A percentile compares a stretch with the other conserved stretches of the same genome.
Conservation (phyloP, 2,113 vertebrate species). For the Spheniscus mendiculus region DNA sequence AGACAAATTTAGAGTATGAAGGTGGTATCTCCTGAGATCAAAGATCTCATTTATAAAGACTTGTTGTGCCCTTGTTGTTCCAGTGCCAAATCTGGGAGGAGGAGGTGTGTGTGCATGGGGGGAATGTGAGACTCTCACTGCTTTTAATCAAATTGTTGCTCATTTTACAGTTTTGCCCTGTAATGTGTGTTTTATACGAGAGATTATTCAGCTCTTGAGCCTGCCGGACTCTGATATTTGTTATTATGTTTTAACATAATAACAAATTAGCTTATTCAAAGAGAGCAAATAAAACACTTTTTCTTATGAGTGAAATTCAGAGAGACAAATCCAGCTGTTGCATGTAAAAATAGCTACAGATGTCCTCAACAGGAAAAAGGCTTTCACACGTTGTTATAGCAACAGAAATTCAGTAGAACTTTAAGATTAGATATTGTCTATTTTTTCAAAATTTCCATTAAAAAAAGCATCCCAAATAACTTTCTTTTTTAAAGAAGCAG, state of each 20-base stretch:
- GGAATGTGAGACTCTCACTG: not conserved
- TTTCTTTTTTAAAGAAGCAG: not conserved
- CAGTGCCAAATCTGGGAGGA: not conserved
- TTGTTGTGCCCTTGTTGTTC: slow-evolving; percentile 20
- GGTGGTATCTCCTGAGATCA: slow-evolving; percentile 6
- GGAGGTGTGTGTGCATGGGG: not conserved
- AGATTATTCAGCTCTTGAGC: slow-evolving; percentile 5
- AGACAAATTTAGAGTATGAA: not conserved
- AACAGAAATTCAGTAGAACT: slow-evolving; percentile 74
- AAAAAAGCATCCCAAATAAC: not conserved
- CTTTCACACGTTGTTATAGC: slow-evolving; percentile 78
- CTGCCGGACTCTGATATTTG: slow-evolving; percentile 55
- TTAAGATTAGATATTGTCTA: slow-evolving; percentile 64
- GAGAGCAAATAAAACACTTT: slow-evolving; percentile 47
- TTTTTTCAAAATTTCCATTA: slow-evolving; percentile 47
- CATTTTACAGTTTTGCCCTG: not conserved
- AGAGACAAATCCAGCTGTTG: slow-evolving; percentile 80
- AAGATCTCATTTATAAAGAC: slow-evolving; percentile 5
- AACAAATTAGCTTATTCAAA: slow-evolving; percentile 60
- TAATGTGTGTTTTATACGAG: not conserved
- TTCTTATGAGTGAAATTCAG: slow-evolving; percentile 68
- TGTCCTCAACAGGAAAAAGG: slow-evolving; percentile 73
- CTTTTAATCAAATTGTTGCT: not conserved
- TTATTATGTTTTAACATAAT: slow-evolving; percentile 51
- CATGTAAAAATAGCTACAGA: slow-evolving; percentile 81